phyloP scores from a whole-genome alignment of 2,888 invertebrate species.

The Drymonia ruficornis region DNA sequence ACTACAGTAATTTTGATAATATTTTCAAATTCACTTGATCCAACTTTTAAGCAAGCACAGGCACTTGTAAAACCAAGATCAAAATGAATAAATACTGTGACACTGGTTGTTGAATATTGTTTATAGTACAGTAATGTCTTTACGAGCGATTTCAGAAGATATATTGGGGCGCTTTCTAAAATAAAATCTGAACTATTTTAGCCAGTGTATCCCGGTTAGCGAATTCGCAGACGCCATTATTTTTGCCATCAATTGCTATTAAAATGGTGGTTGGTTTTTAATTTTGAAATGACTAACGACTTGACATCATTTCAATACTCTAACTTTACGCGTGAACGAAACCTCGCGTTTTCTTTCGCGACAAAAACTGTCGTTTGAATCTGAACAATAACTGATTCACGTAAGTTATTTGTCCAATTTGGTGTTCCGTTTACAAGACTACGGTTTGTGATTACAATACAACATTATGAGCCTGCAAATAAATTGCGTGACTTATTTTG shows the following conservation, averaged over 20 bases:
- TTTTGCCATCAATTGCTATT: constrained; percentile 36
- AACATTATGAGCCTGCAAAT: no score
- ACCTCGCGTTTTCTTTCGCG: no score
- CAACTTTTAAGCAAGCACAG: no score
- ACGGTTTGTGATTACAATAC: no score
- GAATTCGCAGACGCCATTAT: constrained; percentile 38
- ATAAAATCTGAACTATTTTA: constrained; percentile 47
- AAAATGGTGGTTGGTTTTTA: constrained; percentile 26
- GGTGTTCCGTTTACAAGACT: no score
- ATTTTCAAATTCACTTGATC: no score
- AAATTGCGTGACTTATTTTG: no score
- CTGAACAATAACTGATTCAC: no score
- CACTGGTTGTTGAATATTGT: constrained; percentile 13
- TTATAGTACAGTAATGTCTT: constrained; percentile 39
- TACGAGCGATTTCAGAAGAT: constrained; percentile 29
- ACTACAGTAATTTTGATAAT: no score
- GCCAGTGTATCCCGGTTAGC: constrained; percentile 43
- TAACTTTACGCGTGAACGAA: background rate
- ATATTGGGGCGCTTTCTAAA: constrained; percentile 35
- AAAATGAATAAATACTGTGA: background rate
- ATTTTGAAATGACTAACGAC: background rate
- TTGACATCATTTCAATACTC: background rate
- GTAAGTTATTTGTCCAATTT: no score
- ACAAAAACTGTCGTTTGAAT: no score
- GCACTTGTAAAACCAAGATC: background rate